Evolutionary conservation across 2,888 invertebrate species (phyloP).

Genomic region (Aphidius colemani): DNA sequence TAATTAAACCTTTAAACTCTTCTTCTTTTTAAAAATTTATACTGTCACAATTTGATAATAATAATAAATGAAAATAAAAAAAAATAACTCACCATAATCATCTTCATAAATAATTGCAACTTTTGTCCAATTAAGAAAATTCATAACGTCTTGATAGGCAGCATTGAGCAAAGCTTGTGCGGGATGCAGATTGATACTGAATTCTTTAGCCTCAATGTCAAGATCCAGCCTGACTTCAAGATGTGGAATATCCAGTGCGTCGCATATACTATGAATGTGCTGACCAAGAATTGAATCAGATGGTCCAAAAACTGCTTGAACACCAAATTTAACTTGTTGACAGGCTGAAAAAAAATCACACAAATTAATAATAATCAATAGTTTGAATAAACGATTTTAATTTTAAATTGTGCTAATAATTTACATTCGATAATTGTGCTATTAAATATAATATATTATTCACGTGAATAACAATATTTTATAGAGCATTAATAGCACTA

Average conservation of each 20-base stretch:
- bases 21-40: neutral
- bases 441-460: too few relatives aligned
- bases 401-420: too few relatives aligned
- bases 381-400: too few relatives aligned
- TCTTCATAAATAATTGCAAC: slow-evolving; percentile 83
- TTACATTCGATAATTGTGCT: too few relatives aligned
- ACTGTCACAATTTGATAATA: neutral
- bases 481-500: too few relatives aligned
- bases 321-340: slow-evolving; percentile 71
- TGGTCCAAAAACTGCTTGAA: slow-evolving; percentile 80
- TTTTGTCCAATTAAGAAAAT: slow-evolving; percentile 78
- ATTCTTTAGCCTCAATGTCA: slow-evolving; percentile 67
- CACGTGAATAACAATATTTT: too few relatives aligned
- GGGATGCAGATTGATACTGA: slow-evolving; percentile 81
- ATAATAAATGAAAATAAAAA: neutral
- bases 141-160: slow-evolving; percentile 78
- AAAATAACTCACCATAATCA: slow-evolving; percentile 60
- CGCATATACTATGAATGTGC: slow-evolving; percentile 81
- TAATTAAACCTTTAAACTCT: neutral
- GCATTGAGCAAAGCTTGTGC: slow-evolving; percentile 72
- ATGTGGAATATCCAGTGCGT: slow-evolving; percentile 80
- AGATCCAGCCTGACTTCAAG: slow-evolving; percentile 72
- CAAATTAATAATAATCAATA: too few relatives aligned
- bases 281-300: slow-evolving; percentile 73
- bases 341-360: slow-evolving; percentile 65